phyloP scores from a whole-genome alignment of 2,888 invertebrate species.

The Nematopogon swammerdamellus region DNA sequence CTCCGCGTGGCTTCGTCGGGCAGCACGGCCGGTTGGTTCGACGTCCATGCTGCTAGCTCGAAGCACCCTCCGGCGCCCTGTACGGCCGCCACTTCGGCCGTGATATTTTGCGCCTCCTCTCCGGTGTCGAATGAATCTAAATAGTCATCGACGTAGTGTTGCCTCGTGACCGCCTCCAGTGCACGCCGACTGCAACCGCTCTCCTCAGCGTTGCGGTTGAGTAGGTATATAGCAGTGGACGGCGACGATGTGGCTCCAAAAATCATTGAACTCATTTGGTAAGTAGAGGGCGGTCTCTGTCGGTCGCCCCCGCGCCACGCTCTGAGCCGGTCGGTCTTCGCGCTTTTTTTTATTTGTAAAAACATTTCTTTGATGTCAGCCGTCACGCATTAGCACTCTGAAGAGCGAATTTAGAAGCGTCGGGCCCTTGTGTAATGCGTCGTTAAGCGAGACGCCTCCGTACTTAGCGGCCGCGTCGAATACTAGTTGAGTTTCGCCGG shows the following conservation, averaged over 20 bases:
- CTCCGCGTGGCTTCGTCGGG: not conserved
- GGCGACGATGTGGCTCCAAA: slow-evolving; percentile 11
- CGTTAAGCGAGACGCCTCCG: slow-evolving; percentile 12
- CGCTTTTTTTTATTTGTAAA: slow-evolving; percentile 12
- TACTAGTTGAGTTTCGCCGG: slow-evolving; percentile 14
- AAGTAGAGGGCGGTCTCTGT: slow-evolving; percentile 7
- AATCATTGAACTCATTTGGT: slow-evolving; percentile 12
- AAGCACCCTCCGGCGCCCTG: slow-evolving; percentile 2
- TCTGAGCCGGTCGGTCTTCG: slow-evolving; percentile 2
- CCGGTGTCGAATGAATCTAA: slow-evolving; percentile 1
- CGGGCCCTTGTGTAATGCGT: slow-evolving; percentile 17
- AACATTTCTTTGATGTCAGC: slow-evolving; percentile 10
- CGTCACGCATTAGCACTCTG: slow-evolving; percentile 17
- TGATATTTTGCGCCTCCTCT: not conserved
- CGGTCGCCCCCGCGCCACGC: not conserved
- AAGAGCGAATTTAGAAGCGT: slow-evolving; percentile 17
- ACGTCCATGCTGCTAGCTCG: not conserved
- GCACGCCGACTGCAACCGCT: slow-evolving; percentile 11
- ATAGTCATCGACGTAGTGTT: slow-evolving; percentile 4
- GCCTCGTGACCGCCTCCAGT: slow-evolving; percentile 6
- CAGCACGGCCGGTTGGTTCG: not conserved
- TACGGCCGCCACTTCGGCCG: not conserved
- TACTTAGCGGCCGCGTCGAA: slow-evolving; percentile 16
- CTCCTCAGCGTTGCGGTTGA: slow-evolving; percentile 11
- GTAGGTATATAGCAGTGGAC: slow-evolving; percentile 8